Conservation (phyloP, 2,888 invertebrate species). For the Brassicogethes aeneus region DNA sequence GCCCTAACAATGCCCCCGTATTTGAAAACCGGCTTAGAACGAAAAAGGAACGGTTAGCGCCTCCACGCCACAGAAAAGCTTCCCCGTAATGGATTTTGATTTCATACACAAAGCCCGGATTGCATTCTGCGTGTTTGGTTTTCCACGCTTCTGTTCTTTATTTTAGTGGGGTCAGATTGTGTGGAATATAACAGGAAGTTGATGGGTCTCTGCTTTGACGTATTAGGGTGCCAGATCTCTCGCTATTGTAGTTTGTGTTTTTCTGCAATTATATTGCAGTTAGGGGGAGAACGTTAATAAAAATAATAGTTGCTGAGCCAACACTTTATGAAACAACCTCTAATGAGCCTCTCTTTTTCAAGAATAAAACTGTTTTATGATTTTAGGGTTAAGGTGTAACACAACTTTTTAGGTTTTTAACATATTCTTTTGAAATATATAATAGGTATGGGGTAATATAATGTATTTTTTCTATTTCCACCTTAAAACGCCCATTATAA, state of each 20-base stretch:
- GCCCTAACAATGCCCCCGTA: conserved; percentile 25
- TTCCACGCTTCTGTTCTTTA: conserved; percentile 25
- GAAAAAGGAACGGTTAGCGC: conserved; percentile 26
- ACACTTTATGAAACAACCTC: not conserved
- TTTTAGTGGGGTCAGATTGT: conserved; percentile 18
- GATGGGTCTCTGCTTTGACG: conserved; percentile 9
- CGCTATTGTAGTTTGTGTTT: conserved; percentile 11
- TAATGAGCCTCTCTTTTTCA: too few species aligned
- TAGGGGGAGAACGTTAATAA: conserved; percentile 4
- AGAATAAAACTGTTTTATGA: too few species aligned
- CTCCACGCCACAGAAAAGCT: conserved; percentile 22
- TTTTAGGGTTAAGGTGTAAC: too few species aligned
- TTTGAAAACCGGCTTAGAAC: conserved; percentile 32
- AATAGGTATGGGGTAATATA: too few species aligned
- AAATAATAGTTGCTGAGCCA: not conserved
- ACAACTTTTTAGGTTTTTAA: too few species aligned
- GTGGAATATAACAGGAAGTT: conserved; percentile 18
- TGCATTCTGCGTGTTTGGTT: conserved; percentile 25
- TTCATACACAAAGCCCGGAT: conserved; percentile 29
- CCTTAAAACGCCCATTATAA: too few species aligned
- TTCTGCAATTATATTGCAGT: conserved; percentile 15
- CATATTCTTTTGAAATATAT: too few species aligned
- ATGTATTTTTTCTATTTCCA: too few species aligned
- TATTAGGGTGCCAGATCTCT: conserved; percentile 15
- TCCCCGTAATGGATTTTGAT: conserved; percentile 40